Percentiles rank a stretch among this genome's conserved stretches.
Conservation (phyloP, 1,140 invertebrate species). For the Zaprionus inermis region DNA sequence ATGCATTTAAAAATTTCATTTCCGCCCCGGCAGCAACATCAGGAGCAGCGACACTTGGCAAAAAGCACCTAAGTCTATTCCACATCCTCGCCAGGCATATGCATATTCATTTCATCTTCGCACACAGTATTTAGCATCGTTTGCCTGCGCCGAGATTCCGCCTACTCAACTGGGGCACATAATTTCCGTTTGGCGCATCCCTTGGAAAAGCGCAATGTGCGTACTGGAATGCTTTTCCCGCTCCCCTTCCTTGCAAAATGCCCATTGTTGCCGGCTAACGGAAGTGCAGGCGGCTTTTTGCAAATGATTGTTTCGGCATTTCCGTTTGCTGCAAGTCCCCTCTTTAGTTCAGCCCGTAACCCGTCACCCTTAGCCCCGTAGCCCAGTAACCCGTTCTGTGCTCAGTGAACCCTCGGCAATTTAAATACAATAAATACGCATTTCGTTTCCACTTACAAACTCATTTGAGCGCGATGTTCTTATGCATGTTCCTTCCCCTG, state of each 20-base stretch:
- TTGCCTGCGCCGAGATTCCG: slow-evolving; percentile 50
- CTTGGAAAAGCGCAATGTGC: slow-evolving; percentile 61
- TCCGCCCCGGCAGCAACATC: slow-evolving; percentile 64
- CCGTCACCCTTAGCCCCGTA: background rate
- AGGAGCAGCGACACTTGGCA: slow-evolving; percentile 6
- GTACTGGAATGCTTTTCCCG: slow-evolving; percentile 56
- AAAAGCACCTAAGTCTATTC: slow-evolving; percentile 31
- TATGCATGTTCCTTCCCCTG: slow-evolving; percentile 62
- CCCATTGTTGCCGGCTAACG: slow-evolving; percentile 57
- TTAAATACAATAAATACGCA: slow-evolving; percentile 82
- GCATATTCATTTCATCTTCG: slow-evolving; percentile 51
- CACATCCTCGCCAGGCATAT: slow-evolving; percentile 31
- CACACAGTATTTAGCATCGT: slow-evolving; percentile 65
- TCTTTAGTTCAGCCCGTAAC: slow-evolving; percentile 40
- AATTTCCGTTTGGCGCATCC: slow-evolving; percentile 72
- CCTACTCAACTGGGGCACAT: slow-evolving; percentile 33
- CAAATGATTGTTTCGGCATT: slow-evolving; percentile 64
- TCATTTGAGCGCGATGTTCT: slow-evolving; percentile 74
- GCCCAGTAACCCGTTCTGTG: too few species aligned
- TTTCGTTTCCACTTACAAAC: slow-evolving; percentile 80
- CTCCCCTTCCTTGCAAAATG: slow-evolving; percentile 38
- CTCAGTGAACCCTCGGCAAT: slow-evolving; percentile 53
- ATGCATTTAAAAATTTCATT: slow-evolving; percentile 71
- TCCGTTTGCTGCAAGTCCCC: slow-evolving; percentile 64
- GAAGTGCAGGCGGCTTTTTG: slow-evolving; percentile 67